Evolutionary conservation across 1,140 invertebrate genomes (phyloP), one percentile per base, ranked within the genome.

Genomic region (Reticulitermes speratus): DNA sequence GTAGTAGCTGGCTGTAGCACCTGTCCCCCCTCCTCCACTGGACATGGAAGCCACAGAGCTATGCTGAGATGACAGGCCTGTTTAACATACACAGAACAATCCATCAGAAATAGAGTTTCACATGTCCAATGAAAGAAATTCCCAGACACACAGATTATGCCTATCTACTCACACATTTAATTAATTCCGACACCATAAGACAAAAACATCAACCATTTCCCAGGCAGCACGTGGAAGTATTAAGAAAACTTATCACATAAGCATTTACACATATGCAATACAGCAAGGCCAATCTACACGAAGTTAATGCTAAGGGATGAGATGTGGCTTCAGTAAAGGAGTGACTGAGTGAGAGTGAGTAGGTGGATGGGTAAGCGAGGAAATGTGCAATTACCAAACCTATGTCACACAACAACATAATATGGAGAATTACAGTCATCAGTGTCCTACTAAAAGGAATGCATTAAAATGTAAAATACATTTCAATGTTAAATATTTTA

Each of bases 41-140:
- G 94, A 94, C 84, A 95, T 93, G 59, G 94, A 93, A 84, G 94
- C 95, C 86, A 96, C 91, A 85, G 93, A 93, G 86, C 94, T 91
- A 88, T 94, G 94, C 87, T 93, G 93, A 84, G 92, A 91, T 88
- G 92, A 91, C 87, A 94, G 90, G 88, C 93, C 93, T 94, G 90
- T 87, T 92, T 6, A 25, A 75, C 25, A 75, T 9, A 75, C 25
- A 75, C 16, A 30, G 6, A 75, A 75, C 25, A 75, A 30, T 30
- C 3, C 65, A 92, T 91, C 84, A 85, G 44, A 45, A 38, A 23
- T 2, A 19, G 19, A 38, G 83, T 55, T 21, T 44, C 21, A 45
- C 65, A 30, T 16, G 21, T 30, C 9, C 81, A 9, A 45, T 30
- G 38, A 25, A 25, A 84, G 7, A 45, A 45, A 12, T n/a, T 32